Evolutionary conservation across 2,113 vertebrate species (phyloP).

Genomic region (Scortum barcoo): DNA sequence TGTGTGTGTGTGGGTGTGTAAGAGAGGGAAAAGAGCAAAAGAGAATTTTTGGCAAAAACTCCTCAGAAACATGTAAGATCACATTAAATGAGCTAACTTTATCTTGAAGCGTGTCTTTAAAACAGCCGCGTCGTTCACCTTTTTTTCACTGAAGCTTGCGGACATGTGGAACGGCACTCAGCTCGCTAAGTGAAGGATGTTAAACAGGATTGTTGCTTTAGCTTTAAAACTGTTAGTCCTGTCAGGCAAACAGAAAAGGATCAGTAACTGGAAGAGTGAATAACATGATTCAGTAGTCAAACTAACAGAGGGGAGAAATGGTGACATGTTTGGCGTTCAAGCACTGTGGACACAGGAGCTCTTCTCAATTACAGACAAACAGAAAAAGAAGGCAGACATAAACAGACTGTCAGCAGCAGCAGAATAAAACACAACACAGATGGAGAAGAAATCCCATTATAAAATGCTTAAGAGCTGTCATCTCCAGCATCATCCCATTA

Average conservation of each 20-base stretch:
- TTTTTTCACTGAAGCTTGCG: background rate
- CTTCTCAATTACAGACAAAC: background rate
- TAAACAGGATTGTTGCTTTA: background rate
- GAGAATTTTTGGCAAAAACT: background rate
- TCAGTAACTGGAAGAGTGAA: conserved; percentile 20
- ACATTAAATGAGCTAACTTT: background rate
- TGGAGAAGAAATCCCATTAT: conserved; percentile 12
- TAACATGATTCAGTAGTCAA: conserved; percentile 41
- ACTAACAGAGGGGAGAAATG: conserved; percentile 4
- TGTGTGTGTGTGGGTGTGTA: background rate
- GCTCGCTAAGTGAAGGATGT: conserved; percentile 8
- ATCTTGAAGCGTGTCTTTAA: conserved; percentile 20
- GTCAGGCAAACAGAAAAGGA: conserved; percentile 1
- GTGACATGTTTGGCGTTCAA: conserved; percentile 33
- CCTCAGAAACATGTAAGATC: background rate
- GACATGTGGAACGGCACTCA: conserved; percentile 1
- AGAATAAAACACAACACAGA: conserved; percentile 14
- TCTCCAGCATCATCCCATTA: background rate
- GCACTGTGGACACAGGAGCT: conserved; percentile 18
- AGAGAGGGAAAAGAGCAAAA: background rate
- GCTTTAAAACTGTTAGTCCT: conserved; percentile 3
- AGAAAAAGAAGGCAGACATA: conserved; percentile 20
- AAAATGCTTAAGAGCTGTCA: background rate
- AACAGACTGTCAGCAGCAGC: conserved; percentile 30
- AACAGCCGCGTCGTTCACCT: background rate